Conservation (phyloP, 2,888 invertebrate species). For the Subacronicta megacephala region DNA sequence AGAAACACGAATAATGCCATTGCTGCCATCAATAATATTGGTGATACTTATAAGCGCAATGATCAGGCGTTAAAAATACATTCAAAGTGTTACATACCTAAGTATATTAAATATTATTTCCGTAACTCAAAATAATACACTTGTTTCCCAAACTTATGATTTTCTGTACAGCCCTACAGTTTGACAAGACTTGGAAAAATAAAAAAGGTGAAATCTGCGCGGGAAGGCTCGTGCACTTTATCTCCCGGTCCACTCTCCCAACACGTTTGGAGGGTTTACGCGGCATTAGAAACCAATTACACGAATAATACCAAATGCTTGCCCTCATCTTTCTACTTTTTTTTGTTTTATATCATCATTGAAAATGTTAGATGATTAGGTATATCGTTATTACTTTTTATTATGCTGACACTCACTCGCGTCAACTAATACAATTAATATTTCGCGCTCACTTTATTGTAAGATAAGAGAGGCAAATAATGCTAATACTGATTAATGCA, state of each 20-base stretch:
- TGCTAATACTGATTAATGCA: conserved; percentile 62
- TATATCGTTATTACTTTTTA: conserved; percentile 8
- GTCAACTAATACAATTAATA: conserved; percentile 1
- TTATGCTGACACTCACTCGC: conserved; percentile 7
- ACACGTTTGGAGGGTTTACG: conserved; percentile 89
- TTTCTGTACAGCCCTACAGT: conserved; percentile 28
- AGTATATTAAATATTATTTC: too few relatives aligned
- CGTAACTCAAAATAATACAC: not conserved
- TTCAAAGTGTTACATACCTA: too few relatives aligned
- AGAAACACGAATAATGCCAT: too few relatives aligned
- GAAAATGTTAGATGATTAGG: conserved; percentile 24
- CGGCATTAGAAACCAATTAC: conserved; percentile 90
- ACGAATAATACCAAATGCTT: conserved; percentile 79
- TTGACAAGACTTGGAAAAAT: conserved; percentile 39
- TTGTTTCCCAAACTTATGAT: conserved; percentile 25
- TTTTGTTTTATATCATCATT: conserved; percentile 47
- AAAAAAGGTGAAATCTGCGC: conserved; percentile 65
- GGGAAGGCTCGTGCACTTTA: conserved; percentile 79
- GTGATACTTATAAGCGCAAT: too few relatives aligned
- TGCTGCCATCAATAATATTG: too few relatives aligned
- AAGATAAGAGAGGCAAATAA: conserved; percentile 42
- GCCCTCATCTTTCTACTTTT: conserved; percentile 59
- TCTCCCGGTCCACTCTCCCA: conserved; percentile 85
- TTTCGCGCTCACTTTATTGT: conserved; percentile 16
- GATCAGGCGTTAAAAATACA: too few relatives aligned